phyloP scores from a whole-genome alignment of 64 coral and sea anemone genomes.

The Montipora sp. region DNA sequence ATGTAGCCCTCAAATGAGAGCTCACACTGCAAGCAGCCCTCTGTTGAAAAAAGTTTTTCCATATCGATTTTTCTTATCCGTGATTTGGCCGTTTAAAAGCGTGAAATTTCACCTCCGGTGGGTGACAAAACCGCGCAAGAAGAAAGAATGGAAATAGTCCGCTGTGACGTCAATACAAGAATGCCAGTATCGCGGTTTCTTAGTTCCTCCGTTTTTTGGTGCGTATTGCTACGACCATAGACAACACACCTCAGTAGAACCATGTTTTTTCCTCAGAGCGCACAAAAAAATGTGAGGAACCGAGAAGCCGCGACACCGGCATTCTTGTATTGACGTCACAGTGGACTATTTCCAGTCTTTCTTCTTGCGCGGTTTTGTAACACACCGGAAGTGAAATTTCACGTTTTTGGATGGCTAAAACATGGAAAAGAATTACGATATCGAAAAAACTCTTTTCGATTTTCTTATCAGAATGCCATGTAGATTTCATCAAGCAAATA shows the following conservation, averaged over 20 bases:
- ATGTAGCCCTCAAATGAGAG: conserved; percentile 14
- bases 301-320: background rate
- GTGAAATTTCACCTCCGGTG: background rate
- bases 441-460: background rate
- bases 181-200: background rate
- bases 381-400: background rate
- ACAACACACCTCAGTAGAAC: background rate
- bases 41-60: conserved; percentile 3
- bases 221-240: background rate
- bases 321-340: background rate
- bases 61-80: background rate
- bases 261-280: background rate
- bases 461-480: background rate
- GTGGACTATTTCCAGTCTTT: background rate
- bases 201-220: background rate
- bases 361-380: background rate
- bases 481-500: too few species aligned
- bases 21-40: background rate
- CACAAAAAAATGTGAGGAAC: background rate
- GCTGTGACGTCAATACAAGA: background rate
- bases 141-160: background rate
- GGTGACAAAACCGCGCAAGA: background rate
- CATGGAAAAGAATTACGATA: background rate
- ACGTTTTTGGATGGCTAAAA: background rate
- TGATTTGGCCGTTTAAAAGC: background rate